phyloP scores from a whole-genome alignment of 2,888 invertebrate species.

The Willowsia nigromaculata region DNA sequence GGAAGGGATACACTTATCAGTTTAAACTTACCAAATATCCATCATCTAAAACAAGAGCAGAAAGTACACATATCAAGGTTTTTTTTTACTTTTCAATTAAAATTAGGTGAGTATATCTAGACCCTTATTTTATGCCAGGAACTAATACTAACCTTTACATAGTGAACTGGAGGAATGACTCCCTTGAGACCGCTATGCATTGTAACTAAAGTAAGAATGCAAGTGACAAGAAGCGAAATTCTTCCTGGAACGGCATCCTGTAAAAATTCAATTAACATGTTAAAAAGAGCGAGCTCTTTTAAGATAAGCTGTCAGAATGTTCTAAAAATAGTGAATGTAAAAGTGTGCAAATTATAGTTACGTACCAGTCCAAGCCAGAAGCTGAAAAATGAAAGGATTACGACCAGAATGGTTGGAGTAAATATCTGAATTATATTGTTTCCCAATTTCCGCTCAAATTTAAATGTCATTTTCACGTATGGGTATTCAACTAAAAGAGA shows the following conservation, averaged over 20 bases:
- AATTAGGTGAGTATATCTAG: neutral
- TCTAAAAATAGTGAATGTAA: neutral
- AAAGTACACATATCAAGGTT: no score
- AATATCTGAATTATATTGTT: slow-evolving; percentile 92
- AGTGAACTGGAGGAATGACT: slow-evolving; percentile 92
- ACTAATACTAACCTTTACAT: slow-evolving; percentile 87
- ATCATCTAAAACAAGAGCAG: slow-evolving; percentile 69
- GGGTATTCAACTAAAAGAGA: slow-evolving; percentile 82
- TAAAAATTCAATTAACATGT: neutral
- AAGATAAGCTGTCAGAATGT: neutral
- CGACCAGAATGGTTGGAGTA: slow-evolving; percentile 90
- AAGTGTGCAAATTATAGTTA: neutral
- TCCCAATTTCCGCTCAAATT: slow-evolving; percentile 91
- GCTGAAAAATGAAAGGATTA: slow-evolving; percentile 92
- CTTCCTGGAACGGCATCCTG: slow-evolving; percentile 90
- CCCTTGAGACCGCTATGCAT: slow-evolving; percentile 91
- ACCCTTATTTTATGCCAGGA: neutral
- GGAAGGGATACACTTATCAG: no score
- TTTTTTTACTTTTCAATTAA: no score
- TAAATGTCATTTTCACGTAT: slow-evolving; percentile 88
- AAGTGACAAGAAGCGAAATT: slow-evolving; percentile 90
- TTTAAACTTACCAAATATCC: no score
- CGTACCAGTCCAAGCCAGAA: slow-evolving; percentile 88
- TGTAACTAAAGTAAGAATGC: slow-evolving; percentile 91
- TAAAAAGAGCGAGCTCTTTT: neutral